phyloP scores from a whole-genome alignment of 2,797 vertebrate species.

The Onychomys arenicola region DNA sequence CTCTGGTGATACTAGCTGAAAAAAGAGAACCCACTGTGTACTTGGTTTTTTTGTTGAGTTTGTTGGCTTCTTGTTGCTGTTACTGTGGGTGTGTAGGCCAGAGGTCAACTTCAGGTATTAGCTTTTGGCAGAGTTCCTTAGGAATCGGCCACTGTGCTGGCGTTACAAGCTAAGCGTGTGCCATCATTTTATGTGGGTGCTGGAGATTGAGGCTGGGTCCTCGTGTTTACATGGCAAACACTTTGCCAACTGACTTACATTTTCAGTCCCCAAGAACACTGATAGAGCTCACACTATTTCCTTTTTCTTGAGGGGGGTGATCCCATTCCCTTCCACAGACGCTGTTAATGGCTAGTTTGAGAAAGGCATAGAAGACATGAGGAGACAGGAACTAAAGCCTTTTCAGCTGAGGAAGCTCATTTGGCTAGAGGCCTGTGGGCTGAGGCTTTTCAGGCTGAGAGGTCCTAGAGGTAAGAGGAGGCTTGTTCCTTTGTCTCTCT shows the following conservation, averaged over 20 bases:
- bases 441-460: too few species aligned
- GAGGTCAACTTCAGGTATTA: not conserved
- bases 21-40: not conserved
- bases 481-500: too few species aligned
- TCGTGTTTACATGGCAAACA: not conserved
- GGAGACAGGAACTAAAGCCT: too few species aligned
- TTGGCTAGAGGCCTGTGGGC: too few species aligned
- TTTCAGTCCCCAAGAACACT: not conserved
- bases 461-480: too few species aligned
- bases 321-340: not conserved
- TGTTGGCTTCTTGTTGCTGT: not conserved
- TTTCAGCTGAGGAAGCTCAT: too few species aligned
- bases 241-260: not conserved
- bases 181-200: not conserved
- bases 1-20: not conserved
- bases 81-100: not conserved
- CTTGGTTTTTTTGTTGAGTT: not conserved
- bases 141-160: not conserved
- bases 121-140: not conserved
- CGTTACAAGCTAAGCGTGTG: not conserved
- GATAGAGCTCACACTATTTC: not conserved
- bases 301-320: not conserved
- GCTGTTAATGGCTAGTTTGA: too few species aligned
- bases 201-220: not conserved
- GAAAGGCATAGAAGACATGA: too few species aligned